Conservation (phyloP, 2,113 vertebrate genomes). For the Turnix velox region DNA sequence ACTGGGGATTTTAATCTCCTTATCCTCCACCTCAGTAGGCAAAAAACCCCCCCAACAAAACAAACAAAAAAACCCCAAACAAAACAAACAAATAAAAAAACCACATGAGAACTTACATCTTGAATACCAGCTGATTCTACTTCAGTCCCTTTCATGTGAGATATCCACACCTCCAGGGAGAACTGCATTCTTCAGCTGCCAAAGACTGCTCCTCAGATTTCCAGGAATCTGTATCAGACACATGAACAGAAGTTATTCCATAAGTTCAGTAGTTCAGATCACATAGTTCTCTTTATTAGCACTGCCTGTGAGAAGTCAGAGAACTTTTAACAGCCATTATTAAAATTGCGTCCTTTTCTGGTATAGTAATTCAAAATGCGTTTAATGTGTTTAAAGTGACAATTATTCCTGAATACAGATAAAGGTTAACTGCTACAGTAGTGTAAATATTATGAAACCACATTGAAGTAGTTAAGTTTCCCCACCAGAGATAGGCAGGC, state of each 20-base stretch:
- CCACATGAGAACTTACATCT: constrained; percentile 22
- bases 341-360: not conserved
- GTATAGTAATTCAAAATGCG: not conserved
- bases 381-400: not conserved
- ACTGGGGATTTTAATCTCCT: not conserved
- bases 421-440: not conserved
- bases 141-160: not conserved
- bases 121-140: not conserved
- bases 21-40: not conserved
- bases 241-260: constrained; percentile 18
- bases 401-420: not conserved
- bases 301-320: not conserved
- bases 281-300: not conserved
- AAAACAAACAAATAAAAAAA: too few relatives aligned
- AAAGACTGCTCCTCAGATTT: not conserved
- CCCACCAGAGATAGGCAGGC: not conserved
- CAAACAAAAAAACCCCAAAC: too few relatives aligned
- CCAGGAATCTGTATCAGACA: constrained; percentile 9
- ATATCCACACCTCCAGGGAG: not conserved
- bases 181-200: accelerated
- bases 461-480: not conserved
- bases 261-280: not conserved
- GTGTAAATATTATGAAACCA: not conserved
- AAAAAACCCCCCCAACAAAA: too few relatives aligned
- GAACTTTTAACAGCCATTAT: not conserved